These are phyloP conservation scores for Alentia gelatinosa DNA, from an alignment of 2,888 invertebrate genomes.

Conservation along the genomic window DNA sequence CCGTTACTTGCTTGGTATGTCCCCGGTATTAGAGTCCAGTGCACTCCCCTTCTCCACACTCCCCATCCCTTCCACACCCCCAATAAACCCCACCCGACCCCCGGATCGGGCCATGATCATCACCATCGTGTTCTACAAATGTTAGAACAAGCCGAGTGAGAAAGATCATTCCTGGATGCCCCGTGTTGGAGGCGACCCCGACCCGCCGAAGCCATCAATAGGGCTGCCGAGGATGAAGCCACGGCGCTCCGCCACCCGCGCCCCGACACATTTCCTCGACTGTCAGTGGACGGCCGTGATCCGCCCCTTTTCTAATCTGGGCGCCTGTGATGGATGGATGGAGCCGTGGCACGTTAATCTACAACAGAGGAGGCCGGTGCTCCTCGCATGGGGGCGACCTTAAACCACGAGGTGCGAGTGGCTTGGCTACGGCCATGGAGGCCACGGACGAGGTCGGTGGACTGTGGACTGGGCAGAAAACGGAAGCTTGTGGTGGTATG, in stretches of 20 bases:
- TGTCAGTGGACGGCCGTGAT: no score
- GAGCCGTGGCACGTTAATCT: neutral
- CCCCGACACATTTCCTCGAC: neutral
- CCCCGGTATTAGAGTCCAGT: no score
- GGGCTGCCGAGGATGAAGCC: no score
- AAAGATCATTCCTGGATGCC: neutral
- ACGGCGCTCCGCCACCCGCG: neutral
- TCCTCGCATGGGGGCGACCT: neutral
- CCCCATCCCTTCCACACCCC: neutral
- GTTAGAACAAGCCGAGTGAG: constrained; percentile 19
- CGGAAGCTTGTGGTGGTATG: no score
- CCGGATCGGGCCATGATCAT: neutral
- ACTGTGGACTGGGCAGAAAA: no score
- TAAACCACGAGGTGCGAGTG: no score
- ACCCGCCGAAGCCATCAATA: no score
- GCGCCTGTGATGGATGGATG: neutral
- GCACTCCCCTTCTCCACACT: neutral
- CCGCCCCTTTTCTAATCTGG: neutral
- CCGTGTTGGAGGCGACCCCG: neutral
- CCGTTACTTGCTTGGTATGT: no score
- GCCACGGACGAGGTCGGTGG: no score
- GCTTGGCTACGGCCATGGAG: no score
- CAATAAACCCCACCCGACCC: neutral
- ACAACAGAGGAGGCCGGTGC: neutral
- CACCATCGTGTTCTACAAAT: neutral